Conservation (phyloP, 2,113 vertebrate genomes). For the Pteropus alecto region DNA sequence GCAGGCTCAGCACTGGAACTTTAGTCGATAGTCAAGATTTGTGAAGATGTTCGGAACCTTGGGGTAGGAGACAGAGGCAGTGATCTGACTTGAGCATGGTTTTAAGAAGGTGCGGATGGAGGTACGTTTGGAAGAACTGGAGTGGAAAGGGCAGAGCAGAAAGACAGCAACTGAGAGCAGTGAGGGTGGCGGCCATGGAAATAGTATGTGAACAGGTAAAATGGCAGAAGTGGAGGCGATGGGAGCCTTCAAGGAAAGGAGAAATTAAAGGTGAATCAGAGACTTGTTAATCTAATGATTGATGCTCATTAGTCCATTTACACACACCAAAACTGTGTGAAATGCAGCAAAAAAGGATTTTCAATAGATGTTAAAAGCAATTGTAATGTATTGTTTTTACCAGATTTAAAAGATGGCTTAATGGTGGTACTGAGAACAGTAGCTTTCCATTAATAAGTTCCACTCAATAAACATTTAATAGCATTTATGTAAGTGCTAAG, state of each 20-base stretch:
- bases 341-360: background rate
- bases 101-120: background rate
- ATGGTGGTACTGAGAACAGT: background rate
- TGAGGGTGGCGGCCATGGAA: background rate
- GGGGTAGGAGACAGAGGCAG: background rate
- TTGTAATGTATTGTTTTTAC: background rate
- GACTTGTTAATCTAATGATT: background rate
- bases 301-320: background rate
- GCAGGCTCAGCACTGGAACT: background rate
- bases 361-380: background rate
- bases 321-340: rapidly evolving
- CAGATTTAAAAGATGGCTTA: background rate
- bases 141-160: background rate
- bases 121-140: background rate
- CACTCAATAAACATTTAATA: background rate
- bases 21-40: background rate
- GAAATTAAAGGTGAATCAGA: background rate
- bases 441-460: background rate
- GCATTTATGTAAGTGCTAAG: background rate
- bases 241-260: background rate
- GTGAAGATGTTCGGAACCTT: background rate
- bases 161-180: background rate
- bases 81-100: background rate
- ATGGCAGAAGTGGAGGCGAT: rapidly evolving
- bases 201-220: background rate